These are phyloP conservation scores for Nomada ruficornis DNA, from an alignment of 2,888 invertebrate genomes.

Conservation along the genomic window DNA sequence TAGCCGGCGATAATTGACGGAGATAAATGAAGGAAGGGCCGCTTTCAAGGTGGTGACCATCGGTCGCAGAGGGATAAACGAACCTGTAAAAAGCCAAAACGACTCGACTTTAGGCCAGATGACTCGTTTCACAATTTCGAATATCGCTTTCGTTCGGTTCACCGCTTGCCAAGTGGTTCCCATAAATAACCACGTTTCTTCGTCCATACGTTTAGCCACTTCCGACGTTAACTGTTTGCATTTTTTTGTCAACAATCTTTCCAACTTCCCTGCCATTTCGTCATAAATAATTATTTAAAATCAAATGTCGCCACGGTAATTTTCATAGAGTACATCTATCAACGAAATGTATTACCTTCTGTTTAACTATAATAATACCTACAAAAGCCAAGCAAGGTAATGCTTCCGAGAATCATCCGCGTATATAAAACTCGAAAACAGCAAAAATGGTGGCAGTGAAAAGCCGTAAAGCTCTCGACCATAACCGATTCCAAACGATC, in stretches of 20 bases:
- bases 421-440: neutral
- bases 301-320: too few species aligned
- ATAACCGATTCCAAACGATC: constrained; percentile 63
- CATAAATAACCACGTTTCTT: too few species aligned
- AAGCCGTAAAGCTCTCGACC: constrained; percentile 47
- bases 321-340: too few species aligned
- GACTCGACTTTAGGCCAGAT: constrained; percentile 26
- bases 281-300: too few species aligned
- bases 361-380: too few species aligned
- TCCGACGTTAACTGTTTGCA: too few species aligned
- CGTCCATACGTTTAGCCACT: too few species aligned
- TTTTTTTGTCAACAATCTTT: too few species aligned
- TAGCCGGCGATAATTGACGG: constrained; percentile 43
- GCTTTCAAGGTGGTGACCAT: constrained; percentile 11
- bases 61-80: constrained; percentile 6
- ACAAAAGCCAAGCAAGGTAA: too few species aligned
- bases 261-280: too few species aligned
- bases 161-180: constrained; percentile 41
- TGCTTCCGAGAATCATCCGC: too few species aligned
- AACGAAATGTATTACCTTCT: too few species aligned
- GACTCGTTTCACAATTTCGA: constrained; percentile 24
- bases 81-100: constrained; percentile 2
- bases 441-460: constrained; percentile 18
- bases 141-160: neutral
- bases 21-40: constrained; percentile 37